Percentiles rank a stretch among this genome's conserved stretches.
Evolutionary conservation across 2,888 invertebrate genomes (phyloP).

Genomic region (Rotaria macrura): DNA sequence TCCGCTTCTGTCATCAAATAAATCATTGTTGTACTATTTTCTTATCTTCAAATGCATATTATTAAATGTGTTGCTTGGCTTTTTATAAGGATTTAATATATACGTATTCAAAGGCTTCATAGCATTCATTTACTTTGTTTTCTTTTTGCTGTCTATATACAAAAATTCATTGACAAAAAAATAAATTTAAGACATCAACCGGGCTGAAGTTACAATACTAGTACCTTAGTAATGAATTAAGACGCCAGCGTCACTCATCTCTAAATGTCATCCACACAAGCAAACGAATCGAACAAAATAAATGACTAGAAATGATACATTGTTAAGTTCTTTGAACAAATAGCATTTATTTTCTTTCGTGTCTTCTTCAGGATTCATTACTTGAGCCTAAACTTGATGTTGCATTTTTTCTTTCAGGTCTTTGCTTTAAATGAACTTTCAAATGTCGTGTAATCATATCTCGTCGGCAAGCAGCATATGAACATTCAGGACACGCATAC

Average conservation of each 20-base stretch:
- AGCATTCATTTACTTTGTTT: neutral
- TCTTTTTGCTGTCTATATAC: neutral
- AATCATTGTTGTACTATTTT: no score
- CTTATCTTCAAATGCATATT: no score
- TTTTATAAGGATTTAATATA: no score
- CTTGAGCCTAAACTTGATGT: slow-evolving; percentile 1
- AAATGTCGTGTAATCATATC: slow-evolving; percentile 99
- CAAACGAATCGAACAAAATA: neutral
- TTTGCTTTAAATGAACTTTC: slow-evolving; percentile 66
- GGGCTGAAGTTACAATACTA: neutral
- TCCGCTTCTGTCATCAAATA: no score
- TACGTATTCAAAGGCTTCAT: neutral
- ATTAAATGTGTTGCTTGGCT: no score
- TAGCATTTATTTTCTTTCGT: neutral
- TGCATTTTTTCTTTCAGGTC: slow-evolving; percentile 7
- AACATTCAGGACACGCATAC: slow-evolving; percentile 84
- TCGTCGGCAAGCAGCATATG: slow-evolving; percentile 90
- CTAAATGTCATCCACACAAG: neutral
- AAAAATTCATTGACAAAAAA: neutral
- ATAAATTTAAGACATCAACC: neutral
- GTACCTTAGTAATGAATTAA: neutral
- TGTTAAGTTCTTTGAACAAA: neutral
- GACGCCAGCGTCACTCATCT: neutral
- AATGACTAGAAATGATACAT: neutral
- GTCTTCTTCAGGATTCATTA: neutral